Conservation (phyloP, 2,888 invertebrate genomes). For the Griposia aprilina region DNA sequence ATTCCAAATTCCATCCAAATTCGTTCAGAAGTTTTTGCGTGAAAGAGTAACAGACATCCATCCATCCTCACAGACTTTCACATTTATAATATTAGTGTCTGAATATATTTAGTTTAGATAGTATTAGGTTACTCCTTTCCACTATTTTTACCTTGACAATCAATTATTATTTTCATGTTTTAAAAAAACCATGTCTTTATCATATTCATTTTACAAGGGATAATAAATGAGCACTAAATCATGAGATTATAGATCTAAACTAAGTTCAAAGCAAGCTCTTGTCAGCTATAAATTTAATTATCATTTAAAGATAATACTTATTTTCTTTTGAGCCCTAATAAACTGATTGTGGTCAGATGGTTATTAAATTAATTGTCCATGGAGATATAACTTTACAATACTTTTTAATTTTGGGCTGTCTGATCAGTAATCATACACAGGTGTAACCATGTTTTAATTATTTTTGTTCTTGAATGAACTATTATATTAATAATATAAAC, state of each 20-base stretch:
- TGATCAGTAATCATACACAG: background rate
- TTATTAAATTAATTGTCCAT: conserved; percentile 1
- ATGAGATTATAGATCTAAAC: conserved; percentile 23
- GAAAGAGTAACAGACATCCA: too few species aligned
- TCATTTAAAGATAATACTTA: conserved; percentile 25
- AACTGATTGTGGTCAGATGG: background rate
- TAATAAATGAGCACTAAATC: conserved; percentile 39
- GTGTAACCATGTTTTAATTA: background rate
- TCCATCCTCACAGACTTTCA: too few species aligned
- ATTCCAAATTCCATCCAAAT: too few species aligned
- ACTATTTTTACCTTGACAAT: too few species aligned
- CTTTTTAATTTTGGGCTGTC: background rate
- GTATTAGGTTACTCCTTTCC: too few species aligned
- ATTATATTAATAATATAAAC: background rate
- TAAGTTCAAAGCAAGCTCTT: conserved; percentile 20
- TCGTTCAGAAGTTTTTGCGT: too few species aligned
- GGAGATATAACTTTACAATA: background rate
- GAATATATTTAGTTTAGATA: background rate
- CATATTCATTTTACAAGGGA: background rate
- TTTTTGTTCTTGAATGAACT: background rate
- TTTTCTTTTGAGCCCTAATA: conserved; percentile 23
- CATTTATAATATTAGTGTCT: too few species aligned
- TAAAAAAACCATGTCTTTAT: conserved; percentile 1
- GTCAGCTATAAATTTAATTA: conserved; percentile 44
- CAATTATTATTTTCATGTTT: background rate